These are phyloP conservation scores for Apotomis turbidana DNA, from an alignment of 2,888 invertebrate genomes.

Conservation along the genomic window DNA sequence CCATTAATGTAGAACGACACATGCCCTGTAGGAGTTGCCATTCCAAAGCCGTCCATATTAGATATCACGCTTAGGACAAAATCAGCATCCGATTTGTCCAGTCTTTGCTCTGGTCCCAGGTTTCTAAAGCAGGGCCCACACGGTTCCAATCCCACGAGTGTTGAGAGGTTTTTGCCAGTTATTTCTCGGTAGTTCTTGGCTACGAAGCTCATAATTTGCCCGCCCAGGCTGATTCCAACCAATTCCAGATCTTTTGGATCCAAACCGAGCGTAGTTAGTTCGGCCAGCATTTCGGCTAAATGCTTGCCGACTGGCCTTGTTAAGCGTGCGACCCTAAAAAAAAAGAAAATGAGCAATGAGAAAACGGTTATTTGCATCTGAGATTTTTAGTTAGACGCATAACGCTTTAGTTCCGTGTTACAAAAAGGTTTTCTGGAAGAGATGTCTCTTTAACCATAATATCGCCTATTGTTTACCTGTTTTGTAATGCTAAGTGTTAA, in stretches of 20 bases:
- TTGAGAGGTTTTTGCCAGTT: conserved; percentile 62
- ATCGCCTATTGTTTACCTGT: too few species aligned
- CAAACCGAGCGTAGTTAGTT: conserved; percentile 58
- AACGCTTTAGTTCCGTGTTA: too few species aligned
- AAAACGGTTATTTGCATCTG: too few species aligned
- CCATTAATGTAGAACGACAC: conserved; percentile 72
- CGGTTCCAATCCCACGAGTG: conserved; percentile 65
- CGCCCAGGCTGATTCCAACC: conserved; percentile 67
- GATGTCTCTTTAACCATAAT: too few species aligned
- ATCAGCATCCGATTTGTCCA: conserved; percentile 67
- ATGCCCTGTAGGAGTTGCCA: conserved; percentile 69
- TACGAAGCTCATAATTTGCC: conserved; percentile 66
- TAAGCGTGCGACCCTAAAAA: conserved; percentile 63
- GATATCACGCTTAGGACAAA: conserved; percentile 65
- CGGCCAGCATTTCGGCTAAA: conserved; percentile 63
- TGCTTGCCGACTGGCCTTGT: conserved; percentile 61
- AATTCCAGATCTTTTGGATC: conserved; percentile 64
- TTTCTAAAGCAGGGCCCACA: conserved; percentile 72
- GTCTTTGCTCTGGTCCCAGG: conserved; percentile 59
- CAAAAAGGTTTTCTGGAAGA: too few species aligned
- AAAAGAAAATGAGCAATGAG: neutral
- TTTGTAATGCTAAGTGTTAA: too few species aligned
- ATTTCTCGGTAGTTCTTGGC: conserved; percentile 61
- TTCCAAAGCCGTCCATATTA: conserved; percentile 68
- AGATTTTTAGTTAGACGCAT: too few species aligned